Evolutionary conservation across 2,888 invertebrate genomes (phyloP), one percentile per base, ranked within the genome.

Genomic region (Lepidocyrtinus sp.): DNA sequence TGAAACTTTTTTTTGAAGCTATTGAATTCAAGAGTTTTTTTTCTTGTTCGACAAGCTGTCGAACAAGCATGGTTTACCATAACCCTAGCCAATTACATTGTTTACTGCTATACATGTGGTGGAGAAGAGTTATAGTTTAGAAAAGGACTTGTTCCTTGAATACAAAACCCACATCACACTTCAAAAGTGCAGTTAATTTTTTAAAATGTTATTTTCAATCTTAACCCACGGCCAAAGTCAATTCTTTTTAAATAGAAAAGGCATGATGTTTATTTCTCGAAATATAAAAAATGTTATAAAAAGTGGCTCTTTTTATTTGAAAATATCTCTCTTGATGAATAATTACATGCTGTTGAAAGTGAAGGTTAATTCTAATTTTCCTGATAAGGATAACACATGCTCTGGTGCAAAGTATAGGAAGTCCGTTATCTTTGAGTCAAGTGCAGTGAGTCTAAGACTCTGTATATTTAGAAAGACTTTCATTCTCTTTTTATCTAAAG

Each of bases 41-140:
- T 55, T 26, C 67, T 74, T 67, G 65, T 74, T 73, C 50, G 22
- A 73, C 72, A 64, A 72, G 71, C 19, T 45, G 71, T 70, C 1
- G 65, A 27, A 17, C 27, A 65, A 27, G 65, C 19, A 9, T 12
- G 55, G 55, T 55, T 17, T 55, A n/a, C 55, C 55, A 5, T 55
- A 55, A 55, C 24, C 74, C 65, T 45, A 12, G 59, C 36, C 74
- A 67, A 65, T 67, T 27, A 71, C 17, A n/a, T 55, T 55, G 17
- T 55, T 55, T 55, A 55, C 55, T 5, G 17, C 55, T 15, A 3
- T 55, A 3, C 12, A 46, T 36, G 55, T 62, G 25, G 50, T 19
- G 73, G 55, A 65, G 74, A 73, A 63, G 62, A 46, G 63, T 73
- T 73, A 64, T 73, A 36, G 12, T 5, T 12, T 9, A 36, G 5